Evolutionary conservation across 2,888 invertebrate species (phyloP), one percentile per base, ranked within the genome.

Genomic region (Drosophila silvestris): DNA sequence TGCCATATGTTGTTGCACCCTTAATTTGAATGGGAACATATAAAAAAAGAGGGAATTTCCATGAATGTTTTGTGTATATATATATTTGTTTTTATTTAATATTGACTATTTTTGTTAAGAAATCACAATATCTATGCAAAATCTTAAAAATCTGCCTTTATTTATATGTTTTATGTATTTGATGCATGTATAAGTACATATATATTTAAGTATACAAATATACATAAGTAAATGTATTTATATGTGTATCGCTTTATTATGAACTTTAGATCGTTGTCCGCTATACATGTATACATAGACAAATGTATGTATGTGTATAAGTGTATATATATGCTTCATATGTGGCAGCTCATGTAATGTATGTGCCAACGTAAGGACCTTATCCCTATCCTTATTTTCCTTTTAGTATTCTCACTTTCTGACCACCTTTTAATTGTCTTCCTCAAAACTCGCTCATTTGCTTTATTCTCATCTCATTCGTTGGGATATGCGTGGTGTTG

Each of bases 401-500:
- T 3, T 37, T 19, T 33, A 22, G 47, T 22, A 22, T 22, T 47
- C 22, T 47, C 22, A 47, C 12, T 59, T 26, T 54, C 12, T 54
- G 37, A 26, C 44, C 44, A 30, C 16, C 5, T 33, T 19, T 35
- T 26, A 52, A 54, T 50, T 50, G 26, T 33, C 35, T 30, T 58
- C 32, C 35, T 37, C 7, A 33, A 37, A 52, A 52, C 22, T 67
- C 12, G 37, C 26, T 58, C 32, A 47, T 64, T 14, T 32, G 35
- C 39, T 14, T 67, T 56, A 9, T 62, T 35, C 56, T 70, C 54
- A 44, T 76, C 44, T 85, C 79, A 75, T 81, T 91, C 91, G 91
- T 89, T 91, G 91, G 91, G 91, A 88, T 91, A 90, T 91, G 91
- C 88, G 85, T 89, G 88, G 77, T 86, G 51, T 78, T 78, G 82